Percentiles rank a stretch among this genome's conserved stretches.
Conservation (phyloP, 64 coral and sea anemone genomes). For the Porites australiensis region DNA sequence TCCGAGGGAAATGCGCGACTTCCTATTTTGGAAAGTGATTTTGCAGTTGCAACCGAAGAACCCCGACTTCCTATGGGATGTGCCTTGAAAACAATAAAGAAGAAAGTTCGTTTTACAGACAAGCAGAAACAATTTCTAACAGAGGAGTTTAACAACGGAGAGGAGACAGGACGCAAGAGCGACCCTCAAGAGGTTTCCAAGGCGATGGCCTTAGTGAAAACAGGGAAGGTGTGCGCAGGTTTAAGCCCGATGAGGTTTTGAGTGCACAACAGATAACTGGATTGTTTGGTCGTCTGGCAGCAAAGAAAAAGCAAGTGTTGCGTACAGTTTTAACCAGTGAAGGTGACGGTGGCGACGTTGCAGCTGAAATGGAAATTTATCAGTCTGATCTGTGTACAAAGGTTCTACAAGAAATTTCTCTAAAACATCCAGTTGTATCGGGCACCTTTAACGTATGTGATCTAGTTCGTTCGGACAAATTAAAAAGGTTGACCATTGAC, state of each 20-base stretch:
- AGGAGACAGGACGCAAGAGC: constrained; percentile 29
- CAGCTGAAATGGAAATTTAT: no score
- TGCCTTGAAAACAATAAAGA: constrained; percentile 45
- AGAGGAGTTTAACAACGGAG: constrained; percentile 55
- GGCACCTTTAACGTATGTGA: no score
- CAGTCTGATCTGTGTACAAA: no score
- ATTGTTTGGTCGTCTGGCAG: constrained; percentile 18
- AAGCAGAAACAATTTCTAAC: constrained; percentile 27
- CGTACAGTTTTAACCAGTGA: no score
- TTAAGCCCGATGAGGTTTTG: constrained; percentile 41
- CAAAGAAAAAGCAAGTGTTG: constrained; percentile 10
- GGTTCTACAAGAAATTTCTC: no score
- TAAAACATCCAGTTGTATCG: no score
- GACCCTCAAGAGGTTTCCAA: constrained; percentile 52
- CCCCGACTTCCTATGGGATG: constrained; percentile 43
- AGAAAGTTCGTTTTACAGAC: background rate
- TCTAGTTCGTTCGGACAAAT: no score
- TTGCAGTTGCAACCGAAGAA: background rate
- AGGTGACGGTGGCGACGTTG: no score
- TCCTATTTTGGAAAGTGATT: constrained; percentile 3
- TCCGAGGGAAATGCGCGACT: constrained; percentile 15
- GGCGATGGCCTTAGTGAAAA: constrained; percentile 19
- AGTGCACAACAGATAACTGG: constrained; percentile 34
- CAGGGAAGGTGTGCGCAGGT: background rate
- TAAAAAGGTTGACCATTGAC: no score